Percentiles rank a stretch among this genome's conserved stretches.
Conservation (phyloP, 2,888 invertebrate species). For the Cynaeus angustus region DNA sequence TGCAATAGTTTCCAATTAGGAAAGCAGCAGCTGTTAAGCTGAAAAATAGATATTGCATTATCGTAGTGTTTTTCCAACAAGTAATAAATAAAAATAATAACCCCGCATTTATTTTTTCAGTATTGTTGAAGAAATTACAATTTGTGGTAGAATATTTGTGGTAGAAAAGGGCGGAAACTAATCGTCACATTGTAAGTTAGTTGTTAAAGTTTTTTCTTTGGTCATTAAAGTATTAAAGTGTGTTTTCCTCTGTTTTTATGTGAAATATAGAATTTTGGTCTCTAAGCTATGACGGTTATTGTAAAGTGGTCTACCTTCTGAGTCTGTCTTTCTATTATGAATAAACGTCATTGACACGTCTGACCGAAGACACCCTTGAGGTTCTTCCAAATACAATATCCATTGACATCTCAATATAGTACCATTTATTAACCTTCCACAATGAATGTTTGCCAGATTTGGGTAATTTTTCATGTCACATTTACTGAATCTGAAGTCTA, state of each 20-base stretch:
- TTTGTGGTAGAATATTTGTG: too few relatives aligned
- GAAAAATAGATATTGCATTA: not conserved
- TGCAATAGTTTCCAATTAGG: not conserved
- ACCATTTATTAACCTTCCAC: slow-evolving; percentile 40
- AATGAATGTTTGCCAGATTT: slow-evolving; percentile 39
- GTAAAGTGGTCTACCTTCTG: slow-evolving; percentile 2
- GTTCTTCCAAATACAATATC: slow-evolving; percentile 32
- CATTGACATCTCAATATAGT: slow-evolving; percentile 45
- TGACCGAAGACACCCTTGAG: slow-evolving; percentile 53
- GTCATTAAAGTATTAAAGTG: too few relatives aligned
- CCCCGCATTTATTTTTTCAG: not conserved
- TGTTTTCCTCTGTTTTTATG: too few relatives aligned
- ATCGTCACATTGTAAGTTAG: too few relatives aligned
- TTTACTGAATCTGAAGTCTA: slow-evolving; percentile 29
- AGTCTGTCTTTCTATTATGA: not conserved
- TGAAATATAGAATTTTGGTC: too few relatives aligned
- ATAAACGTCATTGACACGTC: slow-evolving; percentile 34
- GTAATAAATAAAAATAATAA: not conserved
- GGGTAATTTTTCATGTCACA: slow-evolving; percentile 53
- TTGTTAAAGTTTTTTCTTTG: too few relatives aligned
- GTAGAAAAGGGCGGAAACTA: too few relatives aligned
- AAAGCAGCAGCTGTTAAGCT: not conserved
- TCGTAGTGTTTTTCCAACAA: not conserved
- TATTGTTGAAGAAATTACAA: too few relatives aligned
- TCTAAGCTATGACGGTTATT: not conserved